Percentiles rank a stretch among this genome's conserved stretches.
Conservation (phyloP, 2,113 vertebrate genomes). For the Odobenus rosmarus region DNA sequence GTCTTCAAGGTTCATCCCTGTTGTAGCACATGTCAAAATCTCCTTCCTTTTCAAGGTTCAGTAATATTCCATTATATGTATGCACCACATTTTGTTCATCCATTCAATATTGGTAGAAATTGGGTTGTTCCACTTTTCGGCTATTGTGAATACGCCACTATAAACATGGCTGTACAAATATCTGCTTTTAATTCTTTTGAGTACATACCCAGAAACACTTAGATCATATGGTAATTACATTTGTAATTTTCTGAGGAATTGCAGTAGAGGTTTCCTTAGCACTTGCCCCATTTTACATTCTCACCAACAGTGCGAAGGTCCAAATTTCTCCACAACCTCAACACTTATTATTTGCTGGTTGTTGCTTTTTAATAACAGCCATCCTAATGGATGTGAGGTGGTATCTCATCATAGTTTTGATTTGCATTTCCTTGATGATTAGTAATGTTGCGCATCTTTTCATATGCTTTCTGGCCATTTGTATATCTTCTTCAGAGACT, state of each 20-base stretch:
- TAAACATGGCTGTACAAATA: not conserved
- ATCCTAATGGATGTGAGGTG: not conserved
- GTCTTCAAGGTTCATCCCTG: not conserved
- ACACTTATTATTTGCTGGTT: not conserved
- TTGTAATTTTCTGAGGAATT: not conserved
- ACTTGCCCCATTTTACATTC: not conserved
- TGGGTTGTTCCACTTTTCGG: not conserved
- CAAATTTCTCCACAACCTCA: not conserved
- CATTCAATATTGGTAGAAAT: not conserved
- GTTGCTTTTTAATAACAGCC: not conserved
- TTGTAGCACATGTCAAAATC: not conserved
- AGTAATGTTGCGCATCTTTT: not conserved
- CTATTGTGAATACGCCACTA: not conserved
- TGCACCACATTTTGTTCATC: not conserved
- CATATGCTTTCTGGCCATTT: not conserved
- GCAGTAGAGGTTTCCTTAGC: not conserved
- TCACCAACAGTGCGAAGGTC: not conserved
- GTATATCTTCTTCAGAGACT: not conserved
- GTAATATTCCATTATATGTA: not conserved
- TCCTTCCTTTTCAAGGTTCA: not conserved
- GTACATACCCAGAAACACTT: not conserved
- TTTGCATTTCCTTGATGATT: slow-evolving; percentile 21
- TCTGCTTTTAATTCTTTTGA: not conserved
- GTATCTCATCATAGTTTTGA: not conserved
- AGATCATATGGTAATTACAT: not conserved